Evolutionary conservation across 2,113 vertebrate species (phyloP), one percentile per base, ranked within the genome.

Genomic region (Bucco capensis): DNA sequence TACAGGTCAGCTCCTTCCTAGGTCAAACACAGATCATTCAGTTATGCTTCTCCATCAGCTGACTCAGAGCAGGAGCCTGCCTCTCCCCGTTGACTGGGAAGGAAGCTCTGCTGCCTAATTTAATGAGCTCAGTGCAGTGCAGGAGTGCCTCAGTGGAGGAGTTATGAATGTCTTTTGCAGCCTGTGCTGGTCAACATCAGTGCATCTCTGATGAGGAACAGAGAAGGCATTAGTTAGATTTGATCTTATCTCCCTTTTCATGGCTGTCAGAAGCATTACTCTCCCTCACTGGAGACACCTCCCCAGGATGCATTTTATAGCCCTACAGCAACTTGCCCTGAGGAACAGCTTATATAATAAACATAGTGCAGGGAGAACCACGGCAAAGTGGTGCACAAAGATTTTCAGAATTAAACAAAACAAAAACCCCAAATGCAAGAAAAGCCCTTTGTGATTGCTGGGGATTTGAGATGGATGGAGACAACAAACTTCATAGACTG

Each of bases 111-210:
- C 72, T 47, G 37, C 72, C 33, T 16, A 3, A 49, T n/a, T 38
- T 56, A 8, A 24, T 4, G n/a, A 71, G 24, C 51, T 42, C 19
- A 25, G 1, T 30, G 25, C 24, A 46, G 23, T 2, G 33, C 40
- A 61, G 40, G 31, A 54, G 53, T 19, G 28, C 28, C 47, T 54
- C 28, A 12, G 18, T 5, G 25, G 37, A 58, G 54, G 35, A 61
- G 47, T 35, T 67, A 31, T 0, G 14, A 62, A 38, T 8, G n/a
- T 50, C 47, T 66, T 33, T 40, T 0, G 3, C 25, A 31, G 51
- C 40, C 56, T 44, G n/a, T 22, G 42, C 64, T 33, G 28, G 44
- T 46, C 80, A 72, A 25, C 47, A 30, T 40, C 53, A 49, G 64
- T 49, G 22, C 27, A 8, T 14, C 11, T 44, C 65, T 42, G 53